These are phyloP conservation scores for Sinhomidia bicolor DNA, from an alignment of 2,888 invertebrate species.

Conservation along the genomic window DNA sequence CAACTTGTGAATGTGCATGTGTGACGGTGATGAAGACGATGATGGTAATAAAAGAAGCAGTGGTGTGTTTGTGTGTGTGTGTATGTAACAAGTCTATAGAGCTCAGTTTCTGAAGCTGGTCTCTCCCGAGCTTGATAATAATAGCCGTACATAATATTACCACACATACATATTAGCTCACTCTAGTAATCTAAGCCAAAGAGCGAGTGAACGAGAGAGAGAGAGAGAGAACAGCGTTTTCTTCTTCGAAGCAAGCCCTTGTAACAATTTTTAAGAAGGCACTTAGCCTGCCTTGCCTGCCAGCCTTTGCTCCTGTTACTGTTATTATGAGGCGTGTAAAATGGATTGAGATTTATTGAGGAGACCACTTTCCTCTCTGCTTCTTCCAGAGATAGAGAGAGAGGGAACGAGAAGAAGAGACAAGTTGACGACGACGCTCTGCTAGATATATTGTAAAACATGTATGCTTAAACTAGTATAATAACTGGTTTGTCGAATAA, in stretches of 20 bases:
- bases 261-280: constrained; percentile 54
- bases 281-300: constrained; percentile 29
- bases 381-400: constrained; percentile 10
- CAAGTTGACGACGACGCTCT: constrained; percentile 63
- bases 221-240: background rate
- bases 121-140: constrained; percentile 22
- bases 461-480: background rate
- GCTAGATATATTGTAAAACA: background rate
- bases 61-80: too few species aligned
- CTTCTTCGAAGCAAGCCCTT: constrained; percentile 30
- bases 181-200: background rate
- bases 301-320: constrained; percentile 34
- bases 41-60: constrained; percentile 12
- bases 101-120: background rate
- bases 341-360: constrained; percentile 75
- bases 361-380: constrained; percentile 51
- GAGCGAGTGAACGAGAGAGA: too few species aligned
- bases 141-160: constrained; percentile 12
- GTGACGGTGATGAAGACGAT: background rate
- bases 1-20: constrained; percentile 45
- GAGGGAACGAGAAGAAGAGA: constrained; percentile 49
- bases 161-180: background rate
- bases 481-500: background rate
- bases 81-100: too few species aligned
- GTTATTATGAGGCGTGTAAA: constrained; percentile 68